Evolutionary conservation across 2,113 vertebrate species (phyloP).

Genomic region (Noctilio leporinus): DNA sequence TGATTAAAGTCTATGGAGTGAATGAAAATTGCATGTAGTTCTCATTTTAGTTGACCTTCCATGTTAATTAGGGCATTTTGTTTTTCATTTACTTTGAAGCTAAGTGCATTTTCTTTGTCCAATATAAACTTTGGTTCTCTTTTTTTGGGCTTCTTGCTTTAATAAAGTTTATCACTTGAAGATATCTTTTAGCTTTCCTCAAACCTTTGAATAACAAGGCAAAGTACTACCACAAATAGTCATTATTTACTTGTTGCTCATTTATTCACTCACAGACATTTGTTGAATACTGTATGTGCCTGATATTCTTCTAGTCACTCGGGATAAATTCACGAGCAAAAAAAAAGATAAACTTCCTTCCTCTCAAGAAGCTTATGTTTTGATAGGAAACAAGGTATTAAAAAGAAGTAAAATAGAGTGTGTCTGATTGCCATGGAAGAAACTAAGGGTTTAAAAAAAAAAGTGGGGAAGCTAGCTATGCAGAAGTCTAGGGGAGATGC

Average conservation of each 20-base stretch:
- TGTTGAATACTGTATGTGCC: not conserved
- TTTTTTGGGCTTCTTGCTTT: conserved; percentile 26
- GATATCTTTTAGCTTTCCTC: not conserved
- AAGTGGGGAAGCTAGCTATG: not conserved
- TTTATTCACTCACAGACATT: not conserved
- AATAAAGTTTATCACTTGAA: conserved; percentile 16
- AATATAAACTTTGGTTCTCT: conserved; percentile 43
- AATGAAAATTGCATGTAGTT: conserved; percentile 58
- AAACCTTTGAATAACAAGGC: conserved; percentile 31
- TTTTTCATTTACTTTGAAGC: conserved; percentile 46
- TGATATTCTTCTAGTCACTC: not conserved
- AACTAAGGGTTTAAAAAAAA: not conserved
- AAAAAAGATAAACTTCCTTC: not conserved
- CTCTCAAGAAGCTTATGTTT: not conserved
- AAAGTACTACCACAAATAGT: not conserved
- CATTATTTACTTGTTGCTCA: not conserved
- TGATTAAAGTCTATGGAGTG: conserved; percentile 62
- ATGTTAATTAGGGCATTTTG: conserved; percentile 69
- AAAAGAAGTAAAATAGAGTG: not conserved
- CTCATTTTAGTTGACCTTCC: conserved; percentile 71
- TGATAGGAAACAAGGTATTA: not conserved
- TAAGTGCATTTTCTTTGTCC: conserved; percentile 53
- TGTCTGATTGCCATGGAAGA: not conserved
- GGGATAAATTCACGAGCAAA: not conserved
- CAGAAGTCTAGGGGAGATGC: not conserved